Conservation (phyloP, 1,140 invertebrate species). For the Tetramorium parvispinum region DNA sequence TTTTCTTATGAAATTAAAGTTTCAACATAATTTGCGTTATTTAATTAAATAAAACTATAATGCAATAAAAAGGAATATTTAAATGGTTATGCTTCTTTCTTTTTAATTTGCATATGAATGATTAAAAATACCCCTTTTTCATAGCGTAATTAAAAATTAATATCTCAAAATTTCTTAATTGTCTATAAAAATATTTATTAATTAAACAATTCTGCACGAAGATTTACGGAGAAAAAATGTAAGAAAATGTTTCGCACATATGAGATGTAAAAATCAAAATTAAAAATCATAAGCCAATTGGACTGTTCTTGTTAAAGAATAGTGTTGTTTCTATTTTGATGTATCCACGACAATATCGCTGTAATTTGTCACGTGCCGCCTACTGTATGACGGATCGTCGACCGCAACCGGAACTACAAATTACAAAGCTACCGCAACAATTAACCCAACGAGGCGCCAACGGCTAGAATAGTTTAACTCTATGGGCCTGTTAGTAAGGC, state of each 20-base stretch:
- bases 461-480: constrained; percentile 16
- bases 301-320: neutral
- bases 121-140: neutral
- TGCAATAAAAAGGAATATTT: no score
- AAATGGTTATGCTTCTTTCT: no score
- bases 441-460: constrained; percentile 46
- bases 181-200: neutral
- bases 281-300: neutral
- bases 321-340: constrained; percentile 1
- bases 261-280: neutral
- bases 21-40: no score
- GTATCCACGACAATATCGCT: constrained; percentile 12
- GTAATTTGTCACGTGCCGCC: constrained; percentile 28
- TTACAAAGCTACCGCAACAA: constrained; percentile 55
- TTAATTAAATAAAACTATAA: no score
- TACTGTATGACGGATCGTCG: constrained; percentile 42
- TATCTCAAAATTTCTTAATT: neutral
- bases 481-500: constrained; percentile 4
- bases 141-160: neutral
- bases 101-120: no score
- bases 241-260: neutral
- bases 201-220: neutral
- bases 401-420: constrained; percentile 41
- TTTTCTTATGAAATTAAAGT: no score
- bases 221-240: neutral